Base-by-base conservation (phyloP, 2,888 invertebrate species). In the Eremobia ochroleuca region DNA sequence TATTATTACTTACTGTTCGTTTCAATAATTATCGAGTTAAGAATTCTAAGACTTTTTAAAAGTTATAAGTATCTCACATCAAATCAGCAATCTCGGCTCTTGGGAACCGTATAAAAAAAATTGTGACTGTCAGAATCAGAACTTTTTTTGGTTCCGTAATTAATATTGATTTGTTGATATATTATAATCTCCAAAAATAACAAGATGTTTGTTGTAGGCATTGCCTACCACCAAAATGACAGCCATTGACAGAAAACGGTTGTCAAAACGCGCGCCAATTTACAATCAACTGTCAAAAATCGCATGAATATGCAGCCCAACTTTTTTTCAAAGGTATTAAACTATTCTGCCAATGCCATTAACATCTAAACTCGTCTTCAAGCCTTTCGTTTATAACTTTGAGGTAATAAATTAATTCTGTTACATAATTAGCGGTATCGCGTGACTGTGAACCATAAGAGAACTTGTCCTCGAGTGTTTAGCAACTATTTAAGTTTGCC, bases 381-480 rank as follows among this genome's bases (percentile, higher is more conserved):
- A 83, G 73, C 66, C 81, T 81, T 87, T 80, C 77, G 49, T 87
- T 85, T 87, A 78, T 69, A 82, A 79, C 73, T 87, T 87, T 81
- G 71, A 74, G 59, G 83, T 88, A 92, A 95, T 95, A 96, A 95
- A 95, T 96, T 92, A 90, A 91, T 91, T 92, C 88, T 87, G 92
- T 94, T 94, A 94, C 94, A 94, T 95, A 95, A 96, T 96, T 96
- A 96, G 93, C 89, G 85, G 91, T 84, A 85, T 96, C 91, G 96
- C 96, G 96, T 96, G 96, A 94, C 95, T 94, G 75, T 73, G 82
- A 84, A 86, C 94, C 92, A 95, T 96, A 94, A 96, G 91, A 90
- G 92, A 93, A 92, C 94, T 91, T 94, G 95, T 96, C 95, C 91
- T 86, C 91, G 87, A 92, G 91, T 84, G 83, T 88, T 88, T 88